A percentile compares a stretch with the other conserved stretches of the same genome.
Conservation (phyloP, 2,888 invertebrate genomes). For the Orthosia cruda region DNA sequence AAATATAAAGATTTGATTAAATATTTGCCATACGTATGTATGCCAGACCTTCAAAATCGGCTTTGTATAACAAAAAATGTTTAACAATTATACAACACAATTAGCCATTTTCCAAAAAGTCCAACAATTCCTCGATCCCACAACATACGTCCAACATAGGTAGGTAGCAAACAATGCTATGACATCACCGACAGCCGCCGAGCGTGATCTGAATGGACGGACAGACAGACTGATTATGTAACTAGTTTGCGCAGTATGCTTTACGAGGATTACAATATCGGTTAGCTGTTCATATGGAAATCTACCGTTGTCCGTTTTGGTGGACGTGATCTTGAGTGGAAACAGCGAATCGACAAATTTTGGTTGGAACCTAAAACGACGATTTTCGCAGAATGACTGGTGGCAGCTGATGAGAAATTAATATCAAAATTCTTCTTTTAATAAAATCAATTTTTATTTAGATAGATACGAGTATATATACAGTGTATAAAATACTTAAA, state of each 20-base stretch:
- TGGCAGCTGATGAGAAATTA: no score
- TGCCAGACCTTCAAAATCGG: no score
- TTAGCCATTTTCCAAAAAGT: slow-evolving; percentile 22
- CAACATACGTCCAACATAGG: slow-evolving; percentile 37
- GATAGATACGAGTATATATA: no score
- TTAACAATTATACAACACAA: slow-evolving; percentile 6
- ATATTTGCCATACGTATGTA: no score
- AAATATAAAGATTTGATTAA: no score
- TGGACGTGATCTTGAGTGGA: neutral
- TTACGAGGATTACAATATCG: slow-evolving; percentile 32
- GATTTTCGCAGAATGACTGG: no score
- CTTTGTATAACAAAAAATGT: no score
- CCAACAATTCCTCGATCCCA: neutral
- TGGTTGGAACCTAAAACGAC: no score
- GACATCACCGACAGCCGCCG: slow-evolving; percentile 71
- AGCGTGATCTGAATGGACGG: slow-evolving; percentile 75
- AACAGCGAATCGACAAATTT: neutral
- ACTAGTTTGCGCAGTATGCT: slow-evolving; percentile 42
- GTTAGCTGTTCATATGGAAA: slow-evolving; percentile 27
- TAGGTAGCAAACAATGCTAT: slow-evolving; percentile 72
- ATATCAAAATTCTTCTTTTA: no score
- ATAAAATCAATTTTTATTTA: no score
- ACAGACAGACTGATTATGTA: slow-evolving; percentile 56
- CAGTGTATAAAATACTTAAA: no score
- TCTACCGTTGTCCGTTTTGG: neutral